phyloP scores from a whole-genome alignment of 2,113 vertebrate genomes.

The Elgaria multicarinata region DNA sequence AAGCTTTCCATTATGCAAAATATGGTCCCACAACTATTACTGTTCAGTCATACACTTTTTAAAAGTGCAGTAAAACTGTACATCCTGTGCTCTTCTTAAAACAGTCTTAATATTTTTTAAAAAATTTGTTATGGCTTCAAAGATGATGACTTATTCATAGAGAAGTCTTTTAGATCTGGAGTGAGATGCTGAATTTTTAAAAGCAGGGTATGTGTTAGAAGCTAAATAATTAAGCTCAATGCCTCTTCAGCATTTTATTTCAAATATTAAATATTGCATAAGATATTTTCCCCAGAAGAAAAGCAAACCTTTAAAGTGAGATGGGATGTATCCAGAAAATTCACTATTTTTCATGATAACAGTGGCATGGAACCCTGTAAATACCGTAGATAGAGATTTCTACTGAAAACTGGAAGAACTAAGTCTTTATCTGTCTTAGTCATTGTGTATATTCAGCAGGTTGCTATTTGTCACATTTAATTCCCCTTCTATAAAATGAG shows the following conservation, averaged over 20 bases:
- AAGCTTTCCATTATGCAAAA: not conserved
- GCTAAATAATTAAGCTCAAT: slow-evolving; percentile 73
- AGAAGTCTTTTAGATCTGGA: slow-evolving; percentile 68
- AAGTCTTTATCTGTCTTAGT: not conserved
- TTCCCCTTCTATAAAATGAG: not conserved
- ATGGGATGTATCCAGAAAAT: slow-evolving; percentile 35
- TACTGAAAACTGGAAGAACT: not conserved
- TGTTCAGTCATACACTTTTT: slow-evolving; percentile 21
- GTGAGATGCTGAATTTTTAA: slow-evolving; percentile 73
- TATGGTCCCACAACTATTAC: slow-evolving; percentile 35
- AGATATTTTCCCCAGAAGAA: slow-evolving; percentile 55
- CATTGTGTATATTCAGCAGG: not conserved
- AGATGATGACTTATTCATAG: slow-evolving; percentile 74
- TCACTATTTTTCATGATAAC: slow-evolving; percentile 39
- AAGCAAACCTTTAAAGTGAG: slow-evolving; percentile 47
- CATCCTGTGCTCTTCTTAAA: slow-evolving; percentile 48
- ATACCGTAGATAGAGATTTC: not conserved
- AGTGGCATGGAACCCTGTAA: not conserved
- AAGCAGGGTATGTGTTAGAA: slow-evolving; percentile 69
- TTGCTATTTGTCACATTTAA: not conserved
- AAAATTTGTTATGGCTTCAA: slow-evolving; percentile 63
- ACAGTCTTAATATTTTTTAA: slow-evolving; percentile 19
- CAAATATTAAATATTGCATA: slow-evolving; percentile 73
- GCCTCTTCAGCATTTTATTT: slow-evolving; percentile 74
- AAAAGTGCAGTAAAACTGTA: slow-evolving; percentile 19